phyloP scores from a whole-genome alignment of 2,888 invertebrate species.

The Melipona bicolor region DNA sequence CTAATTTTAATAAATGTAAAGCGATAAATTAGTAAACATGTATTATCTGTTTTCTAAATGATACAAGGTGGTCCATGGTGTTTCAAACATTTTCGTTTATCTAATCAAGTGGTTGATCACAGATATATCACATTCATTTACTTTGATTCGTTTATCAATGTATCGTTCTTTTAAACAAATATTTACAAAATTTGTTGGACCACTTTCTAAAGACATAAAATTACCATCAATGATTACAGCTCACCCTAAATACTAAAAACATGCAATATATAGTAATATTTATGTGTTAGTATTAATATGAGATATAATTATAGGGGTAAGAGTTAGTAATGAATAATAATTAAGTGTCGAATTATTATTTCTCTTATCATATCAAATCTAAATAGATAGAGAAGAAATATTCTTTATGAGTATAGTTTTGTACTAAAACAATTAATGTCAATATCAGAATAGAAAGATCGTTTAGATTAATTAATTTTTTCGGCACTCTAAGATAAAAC shows the following conservation, averaged over 20 bases:
- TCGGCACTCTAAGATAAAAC: constrained; percentile 23
- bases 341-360: constrained; percentile 34
- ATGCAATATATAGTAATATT: constrained; percentile 64
- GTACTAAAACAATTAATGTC: constrained; percentile 43
- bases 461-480: constrained; percentile 20
- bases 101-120: constrained; percentile 42
- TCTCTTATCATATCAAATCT: constrained; percentile 5
- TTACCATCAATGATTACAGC: constrained; percentile 52
- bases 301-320: constrained; percentile 40
- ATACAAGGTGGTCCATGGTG: constrained; percentile 41
- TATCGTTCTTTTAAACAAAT: constrained; percentile 33
- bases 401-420: constrained; percentile 38
- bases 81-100: constrained; percentile 25
- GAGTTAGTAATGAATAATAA: constrained; percentile 31
- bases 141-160: constrained; percentile 12
- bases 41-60: constrained; percentile 26
- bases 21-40: constrained; percentile 32
- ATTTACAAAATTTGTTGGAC: constrained; percentile 51
- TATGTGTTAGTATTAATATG: constrained; percentile 53
- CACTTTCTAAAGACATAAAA: constrained; percentile 36
- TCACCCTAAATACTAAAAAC: constrained; percentile 62
- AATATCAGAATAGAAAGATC: constrained; percentile 15
- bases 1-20: constrained; percentile 35
- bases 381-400: constrained; percentile 24
- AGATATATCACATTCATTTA: constrained; percentile 51